These are phyloP conservation scores for Porites lobata DNA, from an alignment of 92 coral and sea anemone genomes.

Conservation along the genomic window DNA sequence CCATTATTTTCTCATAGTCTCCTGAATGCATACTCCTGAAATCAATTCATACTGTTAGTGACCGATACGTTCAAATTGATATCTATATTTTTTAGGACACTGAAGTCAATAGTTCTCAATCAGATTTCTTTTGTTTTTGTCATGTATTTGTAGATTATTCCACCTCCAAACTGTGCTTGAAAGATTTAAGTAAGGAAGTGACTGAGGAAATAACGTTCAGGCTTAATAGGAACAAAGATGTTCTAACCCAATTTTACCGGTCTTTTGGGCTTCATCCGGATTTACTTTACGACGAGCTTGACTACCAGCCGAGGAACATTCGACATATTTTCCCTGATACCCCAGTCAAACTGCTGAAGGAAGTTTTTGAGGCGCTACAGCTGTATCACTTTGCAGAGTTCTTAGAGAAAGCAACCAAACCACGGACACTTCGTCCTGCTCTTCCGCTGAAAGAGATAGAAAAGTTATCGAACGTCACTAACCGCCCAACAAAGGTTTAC, in stretches of 20 bases:
- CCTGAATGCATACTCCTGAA: no score
- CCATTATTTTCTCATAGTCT: no score
- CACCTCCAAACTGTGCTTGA: not conserved
- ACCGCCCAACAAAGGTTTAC: not conserved
- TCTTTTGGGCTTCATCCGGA: not conserved
- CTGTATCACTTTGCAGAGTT: not conserved
- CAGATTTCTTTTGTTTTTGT: no score
- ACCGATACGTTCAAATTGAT: no score
- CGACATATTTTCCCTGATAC: not conserved
- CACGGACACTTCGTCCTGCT: conserved; percentile 11
- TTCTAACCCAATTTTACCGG: not conserved
- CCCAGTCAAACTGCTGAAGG: not conserved
- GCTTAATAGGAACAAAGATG: not conserved
- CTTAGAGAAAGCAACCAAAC: not conserved
- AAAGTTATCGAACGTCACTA: not conserved
- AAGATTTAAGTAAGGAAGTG: not conserved
- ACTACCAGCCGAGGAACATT: not conserved
- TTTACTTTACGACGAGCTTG: not conserved
- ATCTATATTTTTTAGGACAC: no score
- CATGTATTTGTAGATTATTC: not conserved
- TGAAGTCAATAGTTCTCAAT: no score
- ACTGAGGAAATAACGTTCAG: not conserved
- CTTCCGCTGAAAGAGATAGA: not conserved
- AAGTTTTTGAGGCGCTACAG: not conserved
- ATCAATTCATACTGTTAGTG: no score